Percentiles rank a stretch among this genome's conserved stretches.
These are phyloP conservation scores for Tachystola acroxantha DNA, from an alignment of 2,888 invertebrate species.

Conservation along the genomic window DNA sequence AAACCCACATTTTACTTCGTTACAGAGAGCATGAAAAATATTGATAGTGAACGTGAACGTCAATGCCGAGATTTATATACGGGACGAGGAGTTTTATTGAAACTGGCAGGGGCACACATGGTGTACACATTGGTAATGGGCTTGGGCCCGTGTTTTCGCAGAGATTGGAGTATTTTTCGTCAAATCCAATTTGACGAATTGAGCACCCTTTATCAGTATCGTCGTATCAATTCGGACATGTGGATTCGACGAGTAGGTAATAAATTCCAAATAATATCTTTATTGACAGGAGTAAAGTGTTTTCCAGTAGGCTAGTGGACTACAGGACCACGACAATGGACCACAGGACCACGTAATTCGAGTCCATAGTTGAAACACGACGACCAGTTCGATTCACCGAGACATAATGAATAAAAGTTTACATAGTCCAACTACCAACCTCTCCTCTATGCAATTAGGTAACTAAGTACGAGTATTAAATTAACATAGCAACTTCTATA, in stretches of 20 bases:
- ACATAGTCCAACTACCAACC: too few species aligned
- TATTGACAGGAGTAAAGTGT: neutral
- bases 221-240: constrained; percentile 24
- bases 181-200: constrained; percentile 17
- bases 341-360: too few species aligned
- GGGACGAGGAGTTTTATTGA: constrained; percentile 16
- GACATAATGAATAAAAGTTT: too few species aligned
- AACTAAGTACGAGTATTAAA: too few species aligned
- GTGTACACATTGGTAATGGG: constrained; percentile 8
- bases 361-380: too few species aligned
- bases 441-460: too few species aligned
- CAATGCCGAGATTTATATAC: constrained; percentile 20
- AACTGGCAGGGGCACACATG: constrained; percentile 11
- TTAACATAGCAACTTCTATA: too few species aligned
- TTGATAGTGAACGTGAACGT: constrained; percentile 25
- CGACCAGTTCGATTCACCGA: too few species aligned
- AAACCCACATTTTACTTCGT: constrained; percentile 22
- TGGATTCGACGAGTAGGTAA: too few species aligned
- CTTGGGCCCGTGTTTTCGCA: constrained; percentile 10
- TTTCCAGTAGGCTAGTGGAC: too few species aligned
- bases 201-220: constrained; percentile 14
- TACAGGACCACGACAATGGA: too few species aligned
- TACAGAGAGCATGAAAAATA: constrained; percentile 32
- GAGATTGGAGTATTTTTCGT: constrained; percentile 3
- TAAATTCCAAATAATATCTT: too few species aligned